Evolutionary conservation across 2,797 vertebrate species (phyloP).

Genomic region (Phyllotis vaccarum): DNA sequence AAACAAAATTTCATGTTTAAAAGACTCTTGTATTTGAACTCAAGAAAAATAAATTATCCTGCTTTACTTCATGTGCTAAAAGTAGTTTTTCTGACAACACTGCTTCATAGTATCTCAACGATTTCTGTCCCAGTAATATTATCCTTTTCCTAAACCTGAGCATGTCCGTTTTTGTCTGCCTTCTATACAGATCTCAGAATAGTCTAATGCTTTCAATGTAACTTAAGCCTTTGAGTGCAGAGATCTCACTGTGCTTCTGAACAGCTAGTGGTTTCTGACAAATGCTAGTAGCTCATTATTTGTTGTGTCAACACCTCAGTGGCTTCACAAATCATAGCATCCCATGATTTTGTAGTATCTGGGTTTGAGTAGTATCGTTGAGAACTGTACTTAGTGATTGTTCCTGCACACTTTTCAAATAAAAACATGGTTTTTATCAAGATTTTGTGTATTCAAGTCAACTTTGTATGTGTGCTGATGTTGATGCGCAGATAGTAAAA

Average conservation of each 20-base stretch:
- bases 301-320: constrained; percentile 80
- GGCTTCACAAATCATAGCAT: constrained; percentile 78
- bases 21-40: constrained; percentile 59
- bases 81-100: constrained; percentile 45
- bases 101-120: constrained; percentile 24
- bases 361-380: constrained; percentile 71
- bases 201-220: constrained; percentile 69
- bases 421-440: constrained; percentile 83
- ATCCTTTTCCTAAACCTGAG: constrained; percentile 51
- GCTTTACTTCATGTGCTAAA: constrained; percentile 63
- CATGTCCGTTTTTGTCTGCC: constrained; percentile 73
- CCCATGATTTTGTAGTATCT: constrained; percentile 66
- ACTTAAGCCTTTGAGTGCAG: constrained; percentile 50
- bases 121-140: background rate
- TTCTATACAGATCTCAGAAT: constrained; percentile 60
- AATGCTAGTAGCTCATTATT: constrained; percentile 62
- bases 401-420: constrained; percentile 85
- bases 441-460: background rate
- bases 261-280: constrained; percentile 69
- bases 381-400: constrained; percentile 81
- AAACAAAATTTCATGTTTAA: constrained; percentile 66
- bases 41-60: constrained; percentile 67
- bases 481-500: background rate
- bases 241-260: constrained; percentile 52
- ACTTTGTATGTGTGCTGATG: background rate